These are phyloP conservation scores for Colinus virginianus DNA, from an alignment of 2,113 vertebrate species.

Conservation along the genomic window DNA sequence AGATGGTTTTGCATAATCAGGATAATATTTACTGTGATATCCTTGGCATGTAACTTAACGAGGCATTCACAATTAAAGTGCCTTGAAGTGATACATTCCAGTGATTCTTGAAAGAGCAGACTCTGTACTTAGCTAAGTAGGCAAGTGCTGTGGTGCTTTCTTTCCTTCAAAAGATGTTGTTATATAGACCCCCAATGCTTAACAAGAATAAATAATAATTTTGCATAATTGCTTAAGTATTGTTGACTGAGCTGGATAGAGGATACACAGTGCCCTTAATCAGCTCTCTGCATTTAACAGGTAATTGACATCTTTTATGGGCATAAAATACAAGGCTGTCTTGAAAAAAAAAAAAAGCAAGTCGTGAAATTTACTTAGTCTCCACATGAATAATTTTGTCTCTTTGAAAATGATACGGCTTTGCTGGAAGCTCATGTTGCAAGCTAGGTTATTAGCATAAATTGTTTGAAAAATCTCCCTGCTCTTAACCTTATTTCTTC, in stretches of 20 bases:
- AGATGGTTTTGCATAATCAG: background rate
- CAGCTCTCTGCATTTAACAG: background rate
- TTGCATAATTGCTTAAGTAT: background rate
- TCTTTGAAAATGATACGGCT: slow-evolving; percentile 29
- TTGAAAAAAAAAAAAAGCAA: slow-evolving; percentile 8
- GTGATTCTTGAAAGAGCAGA: background rate
- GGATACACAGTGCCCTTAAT: slow-evolving; percentile 13
- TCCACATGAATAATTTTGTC: slow-evolving; percentile 48
- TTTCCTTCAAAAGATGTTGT: background rate
- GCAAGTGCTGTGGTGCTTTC: background rate
- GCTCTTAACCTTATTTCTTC: slow-evolving; percentile 48
- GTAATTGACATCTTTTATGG: background rate
- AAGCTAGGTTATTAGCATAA: slow-evolving; percentile 44
- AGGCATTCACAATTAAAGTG: background rate
- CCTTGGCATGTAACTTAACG: background rate
- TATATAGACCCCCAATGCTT: background rate
- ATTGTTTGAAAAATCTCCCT: slow-evolving; percentile 23
- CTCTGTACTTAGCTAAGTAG: background rate
- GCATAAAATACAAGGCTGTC: slow-evolving; percentile 5
- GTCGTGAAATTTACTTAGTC: slow-evolving; percentile 17
- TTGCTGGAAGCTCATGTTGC: slow-evolving; percentile 23
- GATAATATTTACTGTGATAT: background rate
- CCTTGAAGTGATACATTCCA: accelerated
- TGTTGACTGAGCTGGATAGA: background rate
- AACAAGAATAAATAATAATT: background rate